These are phyloP conservation scores for Catostylus mosaicus DNA, from an alignment of 30 jellyfish, hydroid and myxozoan genomes.

Conservation along the genomic window DNA sequence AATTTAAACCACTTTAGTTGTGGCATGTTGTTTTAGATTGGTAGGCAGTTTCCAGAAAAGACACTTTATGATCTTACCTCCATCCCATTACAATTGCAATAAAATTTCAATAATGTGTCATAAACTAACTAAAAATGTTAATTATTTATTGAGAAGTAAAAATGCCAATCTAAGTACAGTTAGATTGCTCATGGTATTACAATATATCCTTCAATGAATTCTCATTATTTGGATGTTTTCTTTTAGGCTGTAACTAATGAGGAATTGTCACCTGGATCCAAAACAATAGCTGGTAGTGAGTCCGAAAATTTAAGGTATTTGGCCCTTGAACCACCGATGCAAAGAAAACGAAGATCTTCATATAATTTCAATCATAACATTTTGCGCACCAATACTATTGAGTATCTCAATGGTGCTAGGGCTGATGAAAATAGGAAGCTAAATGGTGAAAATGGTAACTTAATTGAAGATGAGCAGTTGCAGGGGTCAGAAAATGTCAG, in stretches of 20 bases:
- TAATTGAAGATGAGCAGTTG: background rate
- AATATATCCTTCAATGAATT: no score
- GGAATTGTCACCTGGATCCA: background rate
- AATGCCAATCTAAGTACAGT: no score
- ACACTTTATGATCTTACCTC: no score
- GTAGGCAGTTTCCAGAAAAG: no score
- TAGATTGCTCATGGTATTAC: no score
- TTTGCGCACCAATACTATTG: slow-evolving; percentile 46
- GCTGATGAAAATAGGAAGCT: background rate
- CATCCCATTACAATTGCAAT: no score
- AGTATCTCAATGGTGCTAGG: slow-evolving; percentile 20
- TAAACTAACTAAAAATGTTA: no score
- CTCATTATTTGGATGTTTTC: no score
- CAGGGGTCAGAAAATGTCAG: slow-evolving; percentile 1
- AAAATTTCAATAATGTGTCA: no score
- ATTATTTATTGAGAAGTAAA: no score
- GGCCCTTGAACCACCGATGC: slow-evolving; percentile 80
- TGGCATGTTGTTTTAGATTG: no score
- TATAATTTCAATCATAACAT: slow-evolving; percentile 46
- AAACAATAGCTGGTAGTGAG: slow-evolving; percentile 63
- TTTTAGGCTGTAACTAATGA: background rate
- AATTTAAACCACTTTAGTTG: no score
- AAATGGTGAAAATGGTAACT: slow-evolving; percentile 6
- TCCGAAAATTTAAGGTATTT: slow-evolving; percentile 50
- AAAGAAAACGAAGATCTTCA: slow-evolving; percentile 57